Percentiles rank a stretch among this genome's conserved stretches.
These are phyloP conservation scores for Moxostoma hubbsi DNA, from an alignment of 2,797 vertebrate genomes.

Conservation along the genomic window DNA sequence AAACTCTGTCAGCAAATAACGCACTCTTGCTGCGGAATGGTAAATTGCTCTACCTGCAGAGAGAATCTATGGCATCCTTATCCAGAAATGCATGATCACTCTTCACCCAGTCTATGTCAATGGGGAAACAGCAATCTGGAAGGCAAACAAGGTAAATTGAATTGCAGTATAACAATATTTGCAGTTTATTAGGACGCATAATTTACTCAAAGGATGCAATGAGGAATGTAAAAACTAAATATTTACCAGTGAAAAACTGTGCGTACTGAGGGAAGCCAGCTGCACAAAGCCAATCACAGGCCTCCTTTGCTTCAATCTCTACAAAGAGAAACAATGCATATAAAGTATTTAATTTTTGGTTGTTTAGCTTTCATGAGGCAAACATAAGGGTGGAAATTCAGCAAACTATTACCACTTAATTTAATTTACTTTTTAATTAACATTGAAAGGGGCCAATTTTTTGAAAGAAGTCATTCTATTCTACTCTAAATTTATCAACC, in stretches of 20 bases:
- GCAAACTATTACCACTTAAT: slow-evolving; percentile 64
- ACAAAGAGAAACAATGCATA: slow-evolving; percentile 67
- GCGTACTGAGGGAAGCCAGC: slow-evolving; percentile 90
- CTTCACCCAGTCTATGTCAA: slow-evolving; percentile 82
- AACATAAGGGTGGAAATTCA: slow-evolving; percentile 69
- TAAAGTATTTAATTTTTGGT: slow-evolving; percentile 61
- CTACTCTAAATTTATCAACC: slow-evolving; percentile 2
- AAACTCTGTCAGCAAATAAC: neutral
- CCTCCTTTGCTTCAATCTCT: slow-evolving; percentile 91
- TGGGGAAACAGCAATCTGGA: slow-evolving; percentile 84
- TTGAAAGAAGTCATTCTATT: neutral
- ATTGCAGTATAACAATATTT: slow-evolving; percentile 39
- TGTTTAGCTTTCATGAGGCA: slow-evolving; percentile 57
- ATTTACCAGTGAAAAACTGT: slow-evolving; percentile 86
- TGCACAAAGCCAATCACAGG: slow-evolving; percentile 87
- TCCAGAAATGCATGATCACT: slow-evolving; percentile 88
- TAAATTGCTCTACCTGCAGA: slow-evolving; percentile 81
- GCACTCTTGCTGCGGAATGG: neutral
- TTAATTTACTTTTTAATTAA: slow-evolving; percentile 59
- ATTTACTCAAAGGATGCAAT: slow-evolving; percentile 7
- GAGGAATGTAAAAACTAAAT: slow-evolving; percentile 39
- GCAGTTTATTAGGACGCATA: slow-evolving; percentile 1
- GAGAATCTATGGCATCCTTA: slow-evolving; percentile 82
- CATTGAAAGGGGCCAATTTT: slow-evolving; percentile 35
- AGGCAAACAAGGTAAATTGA: slow-evolving; percentile 39